A percentile compares a stretch with the other conserved stretches of the same genome.
Conservation (phyloP, 1,140 invertebrate species). For the Drosophila kohkoa region DNA sequence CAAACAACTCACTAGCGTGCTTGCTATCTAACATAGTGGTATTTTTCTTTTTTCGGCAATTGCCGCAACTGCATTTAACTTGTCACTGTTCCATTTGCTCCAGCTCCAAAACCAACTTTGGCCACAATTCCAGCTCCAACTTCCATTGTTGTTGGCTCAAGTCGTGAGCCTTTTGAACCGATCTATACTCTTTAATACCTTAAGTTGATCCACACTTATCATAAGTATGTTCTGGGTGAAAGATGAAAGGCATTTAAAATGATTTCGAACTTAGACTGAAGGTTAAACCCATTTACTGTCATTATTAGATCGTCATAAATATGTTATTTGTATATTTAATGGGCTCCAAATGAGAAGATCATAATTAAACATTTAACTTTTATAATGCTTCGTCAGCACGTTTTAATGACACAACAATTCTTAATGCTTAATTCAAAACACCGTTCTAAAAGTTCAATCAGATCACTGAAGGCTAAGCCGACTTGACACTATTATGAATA, state of each 20-base stretch:
- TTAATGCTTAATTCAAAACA: not conserved
- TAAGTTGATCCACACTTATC: not conserved
- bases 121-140: not conserved
- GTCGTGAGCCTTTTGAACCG: not conserved
- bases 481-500: too few relatives aligned
- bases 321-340: not conserved
- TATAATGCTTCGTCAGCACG: not conserved
- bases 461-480: not conserved
- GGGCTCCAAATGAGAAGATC: not conserved
- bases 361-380: not conserved
- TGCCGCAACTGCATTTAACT: slow-evolving; percentile 33
- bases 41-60: slow-evolving; percentile 33
- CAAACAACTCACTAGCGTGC: slow-evolving; percentile 14
- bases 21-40: not conserved
- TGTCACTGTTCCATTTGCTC: slow-evolving; percentile 32
- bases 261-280: not conserved
- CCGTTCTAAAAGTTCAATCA: not conserved
- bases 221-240: not conserved
- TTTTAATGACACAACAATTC: not conserved
- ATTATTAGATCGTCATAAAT: not conserved
- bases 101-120: not conserved
- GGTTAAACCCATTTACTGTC: not conserved
- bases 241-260: not conserved
- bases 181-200: not conserved
- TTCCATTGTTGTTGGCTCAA: not conserved